Percentiles rank a stretch among this genome's conserved stretches.
These are phyloP conservation scores for Amiota communis DNA, from an alignment of 2,888 invertebrate genomes.

Conservation along the genomic window DNA sequence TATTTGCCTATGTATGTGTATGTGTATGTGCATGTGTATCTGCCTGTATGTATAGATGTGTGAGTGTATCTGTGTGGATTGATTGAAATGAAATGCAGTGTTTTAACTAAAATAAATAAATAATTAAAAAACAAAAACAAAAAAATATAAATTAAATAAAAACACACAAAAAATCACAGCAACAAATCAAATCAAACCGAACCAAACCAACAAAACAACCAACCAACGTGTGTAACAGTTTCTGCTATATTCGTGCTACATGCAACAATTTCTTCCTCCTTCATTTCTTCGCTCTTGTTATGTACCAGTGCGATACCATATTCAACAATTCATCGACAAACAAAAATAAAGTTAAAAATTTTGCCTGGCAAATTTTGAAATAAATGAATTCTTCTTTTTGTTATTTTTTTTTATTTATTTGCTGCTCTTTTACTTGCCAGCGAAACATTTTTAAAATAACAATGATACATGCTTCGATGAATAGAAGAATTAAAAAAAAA, in stretches of 20 bases:
- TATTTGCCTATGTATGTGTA: slow-evolving; percentile 11
- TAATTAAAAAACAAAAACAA: slow-evolving; percentile 45
- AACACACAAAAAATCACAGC: slow-evolving; percentile 26
- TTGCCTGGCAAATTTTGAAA: slow-evolving; percentile 39
- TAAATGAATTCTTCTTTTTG: slow-evolving; percentile 54
- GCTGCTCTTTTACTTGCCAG: slow-evolving; percentile 42
- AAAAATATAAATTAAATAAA: slow-evolving; percentile 35
- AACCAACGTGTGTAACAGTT: too few species aligned
- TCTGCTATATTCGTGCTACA: slow-evolving; percentile 28
- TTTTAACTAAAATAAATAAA: slow-evolving; percentile 32
- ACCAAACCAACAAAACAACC: slow-evolving; percentile 6
- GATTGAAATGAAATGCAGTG: slow-evolving; percentile 64
- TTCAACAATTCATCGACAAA: slow-evolving; percentile 6
- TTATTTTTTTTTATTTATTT: slow-evolving; percentile 42
- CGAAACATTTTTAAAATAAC: slow-evolving; percentile 61
- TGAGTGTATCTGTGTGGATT: slow-evolving; percentile 42
- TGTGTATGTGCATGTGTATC: slow-evolving; percentile 12
- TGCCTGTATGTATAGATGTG: background rate
- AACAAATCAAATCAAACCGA: slow-evolving; percentile 9
- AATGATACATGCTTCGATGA: slow-evolving; percentile 57
- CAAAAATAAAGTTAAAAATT: slow-evolving; percentile 52
- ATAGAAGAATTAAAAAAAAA: slow-evolving; percentile 29
- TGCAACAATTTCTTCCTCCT: slow-evolving; percentile 31
- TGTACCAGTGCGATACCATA: too few species aligned
- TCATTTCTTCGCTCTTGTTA: slow-evolving; percentile 32